These are phyloP conservation scores for Cyprinodon variegatus DNA, from an alignment of 2,113 vertebrate species.

Conservation along the genomic window DNA sequence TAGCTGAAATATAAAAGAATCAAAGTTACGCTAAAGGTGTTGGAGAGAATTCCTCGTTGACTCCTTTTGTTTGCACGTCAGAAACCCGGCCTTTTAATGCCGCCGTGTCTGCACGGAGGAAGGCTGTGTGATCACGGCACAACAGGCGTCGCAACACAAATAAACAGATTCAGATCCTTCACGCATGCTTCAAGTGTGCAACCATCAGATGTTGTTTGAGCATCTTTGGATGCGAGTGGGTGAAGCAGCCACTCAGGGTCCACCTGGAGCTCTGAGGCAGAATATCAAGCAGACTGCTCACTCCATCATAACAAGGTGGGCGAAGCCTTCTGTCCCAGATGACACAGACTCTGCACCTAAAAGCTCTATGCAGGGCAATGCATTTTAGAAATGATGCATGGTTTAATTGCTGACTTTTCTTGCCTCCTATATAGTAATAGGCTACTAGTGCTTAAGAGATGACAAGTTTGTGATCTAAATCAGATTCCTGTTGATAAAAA, in stretches of 20 bases:
- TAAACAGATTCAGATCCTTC: conserved; percentile 19
- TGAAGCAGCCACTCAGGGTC: conserved; percentile 15
- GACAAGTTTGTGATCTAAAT: not conserved
- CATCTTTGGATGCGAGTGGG: conserved; percentile 24
- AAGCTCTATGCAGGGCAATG: not conserved
- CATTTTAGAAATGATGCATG: no score
- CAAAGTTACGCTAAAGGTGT: not conserved
- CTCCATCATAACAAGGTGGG: conserved; percentile 36
- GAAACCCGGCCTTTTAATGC: not conserved
- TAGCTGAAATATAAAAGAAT: not conserved
- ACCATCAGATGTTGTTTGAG: conserved; percentile 51
- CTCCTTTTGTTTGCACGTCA: not conserved
- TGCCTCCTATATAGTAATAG: not conserved
- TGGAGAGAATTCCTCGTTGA: not conserved
- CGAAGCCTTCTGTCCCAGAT: conserved; percentile 11
- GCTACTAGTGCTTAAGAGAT: not conserved
- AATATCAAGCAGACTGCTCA: conserved; percentile 15
- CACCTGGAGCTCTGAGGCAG: conserved; percentile 19
- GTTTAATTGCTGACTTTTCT: not conserved
- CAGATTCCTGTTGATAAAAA: not conserved
- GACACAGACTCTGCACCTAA: not conserved
- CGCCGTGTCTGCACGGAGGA: not conserved
- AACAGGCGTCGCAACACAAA: not conserved
- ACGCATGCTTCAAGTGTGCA: not conserved
- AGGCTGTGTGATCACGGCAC: conserved; percentile 6